Evolutionary conservation across 2,797 vertebrate genomes (phyloP), one percentile per base, ranked within the genome.

Genomic region (Sebastes iracundus): DNA sequence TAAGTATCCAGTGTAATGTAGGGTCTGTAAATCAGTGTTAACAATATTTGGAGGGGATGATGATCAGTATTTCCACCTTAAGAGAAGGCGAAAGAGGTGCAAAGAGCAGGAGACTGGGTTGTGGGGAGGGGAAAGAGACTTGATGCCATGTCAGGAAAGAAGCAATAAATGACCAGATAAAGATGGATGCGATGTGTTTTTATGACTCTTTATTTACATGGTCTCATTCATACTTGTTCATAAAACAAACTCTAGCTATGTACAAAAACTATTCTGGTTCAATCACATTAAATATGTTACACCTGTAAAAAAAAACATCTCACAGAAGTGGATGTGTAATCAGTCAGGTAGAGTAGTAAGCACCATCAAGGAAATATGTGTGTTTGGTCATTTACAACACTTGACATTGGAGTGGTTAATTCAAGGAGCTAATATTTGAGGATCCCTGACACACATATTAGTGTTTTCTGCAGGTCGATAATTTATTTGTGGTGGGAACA

Each of bases 91-190:
- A n/a, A n/a, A 83, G 71, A 85, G 77, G 52, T 84, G 74, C 77
- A 84, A 72, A 74, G 63, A 79, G 87, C 84, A 76, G 85, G 86
- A 85, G 77, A 68, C 12, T 46, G 75, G 81, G 66, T 65, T 58
- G 56, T 76, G 60, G 72, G 73, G 75, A 88, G 78, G 78, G 74
- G 80, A 82, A 81, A 71, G 76, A 86, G 82, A 80, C 65, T 59
- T 70, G 77, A 81, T 89, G 68, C 67, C 75, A 74, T 73, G 77
- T 79, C 77, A 82, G 79, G 83, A 83, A 89, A 88, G 92, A 93
- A 90, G 92, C 94, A 95, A 95, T 95, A 95, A 95, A 95, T 77
- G 81, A 87, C 78, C 75, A 84, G 88, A 84, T 90, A 53, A 91
- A 87, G 87, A 92, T 59, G 82, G 84, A 88, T 58, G 32, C 7